A percentile compares a stretch with the other conserved stretches of the same genome.
These are phyloP conservation scores for Eurois occulta DNA, from an alignment of 2,888 invertebrate genomes.

Conservation along the genomic window DNA sequence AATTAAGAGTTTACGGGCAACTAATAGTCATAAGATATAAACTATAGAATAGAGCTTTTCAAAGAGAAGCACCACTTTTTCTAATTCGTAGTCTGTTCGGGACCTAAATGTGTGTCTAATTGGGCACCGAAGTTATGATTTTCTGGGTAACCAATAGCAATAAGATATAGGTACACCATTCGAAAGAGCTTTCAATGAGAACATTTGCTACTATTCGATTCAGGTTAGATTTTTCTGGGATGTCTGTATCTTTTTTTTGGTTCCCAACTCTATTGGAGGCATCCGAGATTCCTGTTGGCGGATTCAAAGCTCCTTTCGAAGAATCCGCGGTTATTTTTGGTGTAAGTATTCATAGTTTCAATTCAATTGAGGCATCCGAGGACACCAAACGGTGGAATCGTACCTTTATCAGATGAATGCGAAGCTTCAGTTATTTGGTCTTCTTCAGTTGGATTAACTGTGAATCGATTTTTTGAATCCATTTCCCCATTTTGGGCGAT, in stretches of 20 bases:
- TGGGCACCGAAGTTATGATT: too few species aligned
- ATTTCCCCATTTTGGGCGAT: background rate
- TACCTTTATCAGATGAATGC: background rate
- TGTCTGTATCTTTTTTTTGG: background rate
- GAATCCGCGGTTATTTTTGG: background rate
- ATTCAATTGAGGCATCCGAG: slow-evolving; percentile 12
- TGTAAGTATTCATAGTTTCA: too few species aligned
- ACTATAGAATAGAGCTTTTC: too few species aligned
- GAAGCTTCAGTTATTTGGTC: background rate
- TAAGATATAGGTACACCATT: too few species aligned
- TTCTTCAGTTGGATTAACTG: background rate
- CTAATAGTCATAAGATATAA: too few species aligned
- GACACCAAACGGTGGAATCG: background rate
- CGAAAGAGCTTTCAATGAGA: too few species aligned
- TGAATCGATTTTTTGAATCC: background rate
- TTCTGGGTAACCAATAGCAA: too few species aligned
- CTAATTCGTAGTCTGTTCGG: too few species aligned
- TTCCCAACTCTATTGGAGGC: background rate
- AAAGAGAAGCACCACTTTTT: too few species aligned
- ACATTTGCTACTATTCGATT: too few species aligned
- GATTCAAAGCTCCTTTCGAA: background rate
- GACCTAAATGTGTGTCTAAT: too few species aligned
- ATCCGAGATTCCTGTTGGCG: background rate
- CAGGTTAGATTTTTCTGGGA: background rate
- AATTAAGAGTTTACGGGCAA: too few species aligned